Evolutionary conservation across 1,140 invertebrate genomes (phyloP).

Genomic region (Sitobion miscanthi): DNA sequence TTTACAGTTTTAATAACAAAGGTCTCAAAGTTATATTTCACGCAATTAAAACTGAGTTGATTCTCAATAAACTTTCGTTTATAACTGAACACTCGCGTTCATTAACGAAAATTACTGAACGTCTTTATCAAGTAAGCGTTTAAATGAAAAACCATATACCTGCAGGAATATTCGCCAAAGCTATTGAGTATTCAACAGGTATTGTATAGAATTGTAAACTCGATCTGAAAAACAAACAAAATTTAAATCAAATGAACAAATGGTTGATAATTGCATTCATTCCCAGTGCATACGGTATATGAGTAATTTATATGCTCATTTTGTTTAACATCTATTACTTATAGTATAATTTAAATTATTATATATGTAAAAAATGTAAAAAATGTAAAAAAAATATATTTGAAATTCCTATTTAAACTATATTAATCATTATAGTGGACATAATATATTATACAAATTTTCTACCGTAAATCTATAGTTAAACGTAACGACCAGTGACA

Average conservation of each 20-base stretch:
- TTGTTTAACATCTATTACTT: neutral
- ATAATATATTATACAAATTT: neutral
- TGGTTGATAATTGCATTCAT: neutral
- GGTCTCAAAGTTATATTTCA: neutral
- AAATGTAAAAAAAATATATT: no score
- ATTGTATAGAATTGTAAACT: neutral
- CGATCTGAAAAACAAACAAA: neutral
- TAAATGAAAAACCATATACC: slow-evolving; percentile 20
- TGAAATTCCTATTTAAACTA: neutral
- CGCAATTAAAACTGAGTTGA: slow-evolving; percentile 53
- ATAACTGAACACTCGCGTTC: slow-evolving; percentile 32
- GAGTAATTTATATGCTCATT: neutral
- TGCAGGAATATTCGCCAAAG: neutral
- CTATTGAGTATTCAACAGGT: slow-evolving; percentile 19
- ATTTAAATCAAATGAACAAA: neutral
- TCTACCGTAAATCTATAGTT: neutral
- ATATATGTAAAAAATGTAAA: neutral
- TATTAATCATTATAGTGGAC: neutral
- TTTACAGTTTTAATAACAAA: slow-evolving; percentile 48
- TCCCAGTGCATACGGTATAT: neutral
- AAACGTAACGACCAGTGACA: neutral
- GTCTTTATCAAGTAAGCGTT: slow-evolving; percentile 8
- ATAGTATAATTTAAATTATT: neutral
- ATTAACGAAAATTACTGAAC: slow-evolving; percentile 29
- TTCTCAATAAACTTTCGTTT: slow-evolving; percentile 50